Evolutionary conservation across 2,113 vertebrate genomes (phyloP).

Genomic region (Xenus cinereus): DNA sequence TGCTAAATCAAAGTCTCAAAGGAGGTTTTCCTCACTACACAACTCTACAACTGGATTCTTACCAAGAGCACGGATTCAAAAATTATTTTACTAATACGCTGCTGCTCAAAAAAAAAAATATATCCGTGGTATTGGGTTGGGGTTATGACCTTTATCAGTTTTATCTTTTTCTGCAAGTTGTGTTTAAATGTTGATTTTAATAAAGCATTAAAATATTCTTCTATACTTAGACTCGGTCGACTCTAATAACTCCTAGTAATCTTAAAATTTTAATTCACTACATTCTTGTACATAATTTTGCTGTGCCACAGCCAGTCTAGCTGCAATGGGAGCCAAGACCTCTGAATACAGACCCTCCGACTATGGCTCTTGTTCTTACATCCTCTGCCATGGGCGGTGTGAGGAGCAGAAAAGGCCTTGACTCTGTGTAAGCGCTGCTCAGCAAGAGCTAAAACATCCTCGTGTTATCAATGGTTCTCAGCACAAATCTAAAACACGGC

Average conservation of each 20-base stretch:
- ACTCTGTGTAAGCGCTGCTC: neutral
- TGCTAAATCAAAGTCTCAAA: neutral
- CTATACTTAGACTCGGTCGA: neutral
- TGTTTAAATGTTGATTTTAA: conserved; percentile 8
- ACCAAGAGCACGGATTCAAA: neutral
- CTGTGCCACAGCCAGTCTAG: neutral
- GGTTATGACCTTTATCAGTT: neutral
- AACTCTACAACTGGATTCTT: neutral
- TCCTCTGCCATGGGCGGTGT: neutral
- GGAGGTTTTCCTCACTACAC: neutral
- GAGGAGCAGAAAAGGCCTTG: neutral
- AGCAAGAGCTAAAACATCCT: neutral
- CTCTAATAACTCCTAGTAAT: neutral
- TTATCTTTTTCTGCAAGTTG: neutral
- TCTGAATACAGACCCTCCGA: neutral
- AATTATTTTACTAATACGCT: neutral
- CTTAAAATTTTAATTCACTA: conserved; percentile 33
- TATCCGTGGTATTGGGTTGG: neutral
- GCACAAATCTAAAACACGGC: neutral
- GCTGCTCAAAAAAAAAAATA: neutral
- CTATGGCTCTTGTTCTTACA: neutral
- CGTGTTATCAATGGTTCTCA: neutral
- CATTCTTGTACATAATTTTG: conserved; percentile 21
- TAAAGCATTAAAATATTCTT: neutral
- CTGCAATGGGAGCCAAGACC: neutral